phyloP scores from a whole-genome alignment of 2,113 vertebrate genomes.

The Herpetotheres cachinnans region DNA sequence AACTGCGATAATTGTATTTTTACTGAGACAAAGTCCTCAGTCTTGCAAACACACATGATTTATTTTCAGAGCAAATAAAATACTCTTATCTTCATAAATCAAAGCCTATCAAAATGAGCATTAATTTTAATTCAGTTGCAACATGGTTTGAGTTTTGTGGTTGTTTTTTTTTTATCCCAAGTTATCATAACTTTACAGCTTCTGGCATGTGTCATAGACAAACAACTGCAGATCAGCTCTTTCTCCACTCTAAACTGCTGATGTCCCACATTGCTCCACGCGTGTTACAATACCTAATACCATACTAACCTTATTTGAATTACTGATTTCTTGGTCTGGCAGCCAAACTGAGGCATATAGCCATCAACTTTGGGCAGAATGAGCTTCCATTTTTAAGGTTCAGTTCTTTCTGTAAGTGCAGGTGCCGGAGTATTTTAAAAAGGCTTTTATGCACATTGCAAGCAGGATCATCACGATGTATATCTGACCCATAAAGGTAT shows the following conservation, averaged over 20 bases:
- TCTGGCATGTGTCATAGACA: background rate
- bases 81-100: background rate
- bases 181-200: background rate
- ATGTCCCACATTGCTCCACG: background rate
- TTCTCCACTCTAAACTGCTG: background rate
- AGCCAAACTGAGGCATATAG: background rate
- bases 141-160: background rate
- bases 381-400: background rate
- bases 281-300: rapidly evolving
- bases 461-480: background rate
- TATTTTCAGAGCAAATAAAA: background rate
- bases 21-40: background rate
- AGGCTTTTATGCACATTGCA: background rate
- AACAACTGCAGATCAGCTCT: background rate
- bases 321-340: background rate
- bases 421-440: background rate
- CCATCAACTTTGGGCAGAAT: background rate
- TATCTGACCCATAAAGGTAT: background rate
- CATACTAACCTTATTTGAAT: background rate
- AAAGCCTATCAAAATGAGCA: background rate
- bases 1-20: background rate
- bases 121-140: background rate
- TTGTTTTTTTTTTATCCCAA: background rate
- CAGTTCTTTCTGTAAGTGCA: background rate
- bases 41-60: background rate